Percentiles rank a stretch among this genome's conserved stretches.
Evolutionary conservation across 2,888 invertebrate species (phyloP).

Genomic region (Apocheima hispidaria): DNA sequence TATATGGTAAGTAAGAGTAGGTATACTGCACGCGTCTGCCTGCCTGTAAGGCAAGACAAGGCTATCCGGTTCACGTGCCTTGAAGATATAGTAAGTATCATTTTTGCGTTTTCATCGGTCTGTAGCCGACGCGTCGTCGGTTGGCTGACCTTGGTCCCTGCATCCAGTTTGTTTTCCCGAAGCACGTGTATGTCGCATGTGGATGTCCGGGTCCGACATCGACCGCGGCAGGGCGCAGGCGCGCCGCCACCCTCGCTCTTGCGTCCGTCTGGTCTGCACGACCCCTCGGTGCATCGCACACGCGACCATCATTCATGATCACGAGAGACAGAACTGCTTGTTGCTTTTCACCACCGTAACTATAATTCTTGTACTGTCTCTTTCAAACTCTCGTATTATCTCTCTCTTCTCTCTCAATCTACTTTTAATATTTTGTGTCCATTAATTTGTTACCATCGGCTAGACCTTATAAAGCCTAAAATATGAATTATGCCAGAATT

Average conservation of each 20-base stretch:
- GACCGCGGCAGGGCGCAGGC: conserved; percentile 76
- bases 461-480: too few relatives aligned
- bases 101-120: background rate
- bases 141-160: conserved; percentile 30
- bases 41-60: conserved; percentile 45
- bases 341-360: too few relatives aligned
- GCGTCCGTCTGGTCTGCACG: conserved; percentile 55
- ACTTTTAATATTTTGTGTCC: too few relatives aligned
- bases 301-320: conserved; percentile 33
- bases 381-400: too few relatives aligned
- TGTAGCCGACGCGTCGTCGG: too few relatives aligned
- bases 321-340: conserved; percentile 27
- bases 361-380: too few relatives aligned
- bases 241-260: conserved; percentile 63
- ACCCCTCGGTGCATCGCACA: conserved; percentile 63
- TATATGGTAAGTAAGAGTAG: conserved; percentile 40
- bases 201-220: conserved; percentile 61
- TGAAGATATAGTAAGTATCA: background rate
- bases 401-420: too few relatives aligned
- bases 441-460: too few relatives aligned
- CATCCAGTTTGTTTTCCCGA: conserved; percentile 25
- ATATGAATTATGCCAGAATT: too few relatives aligned
- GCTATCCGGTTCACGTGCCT: conserved; percentile 27
- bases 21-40: conserved; percentile 44
- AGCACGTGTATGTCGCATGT: conserved; percentile 78